Evolutionary conservation across 2,888 invertebrate genomes (phyloP), one percentile per base, ranked within the genome.

Genomic region (Drosophila infuscata): DNA sequence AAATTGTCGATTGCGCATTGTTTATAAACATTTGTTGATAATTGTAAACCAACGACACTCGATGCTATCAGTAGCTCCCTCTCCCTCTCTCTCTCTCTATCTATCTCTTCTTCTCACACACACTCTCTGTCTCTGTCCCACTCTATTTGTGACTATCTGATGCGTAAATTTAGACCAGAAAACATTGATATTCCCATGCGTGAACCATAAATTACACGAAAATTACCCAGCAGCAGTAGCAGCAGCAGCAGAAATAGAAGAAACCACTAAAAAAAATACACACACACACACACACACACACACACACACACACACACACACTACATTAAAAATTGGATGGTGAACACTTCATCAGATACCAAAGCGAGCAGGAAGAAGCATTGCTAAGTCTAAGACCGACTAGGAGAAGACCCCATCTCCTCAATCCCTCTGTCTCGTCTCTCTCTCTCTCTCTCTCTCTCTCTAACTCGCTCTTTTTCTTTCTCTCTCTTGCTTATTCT

Each of bases 141-240:
- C 11, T 43, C n/a, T 29, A 29, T 29, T 32, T 41, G n/a, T 33
- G 17, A 49, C 43, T 58, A 54, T 62, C 46, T 46, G 17, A 32
- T 30, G 72, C 53, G 72, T 81, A 81, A 68, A 81, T 83, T 70
- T 81, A 77, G 83, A 81, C 54, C 65, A 76, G 68, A 74, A 74
- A 79, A 76, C 88, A 88, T 86, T 79, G 87, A 89, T 83, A 88
- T 87, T 84, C 88, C 90, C 90, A 89, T 86, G 78, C 87, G 89
- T 77, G 70, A 76, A 76, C 75, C 76, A 90, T 88, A 88, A 88
- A 90, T 88, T 82, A 88, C 87, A 79, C 70, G 80, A 90, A 87
- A 88, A 88, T 88, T 88, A 89, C 88, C 79, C 66, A 77, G 73
- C 76, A 85, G 69, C 76, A 63, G 67, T 32, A 32, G 32, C 7